These are phyloP conservation scores for Crenuchus spilurus DNA, from an alignment of 2,797 vertebrate genomes.

Conservation along the genomic window DNA sequence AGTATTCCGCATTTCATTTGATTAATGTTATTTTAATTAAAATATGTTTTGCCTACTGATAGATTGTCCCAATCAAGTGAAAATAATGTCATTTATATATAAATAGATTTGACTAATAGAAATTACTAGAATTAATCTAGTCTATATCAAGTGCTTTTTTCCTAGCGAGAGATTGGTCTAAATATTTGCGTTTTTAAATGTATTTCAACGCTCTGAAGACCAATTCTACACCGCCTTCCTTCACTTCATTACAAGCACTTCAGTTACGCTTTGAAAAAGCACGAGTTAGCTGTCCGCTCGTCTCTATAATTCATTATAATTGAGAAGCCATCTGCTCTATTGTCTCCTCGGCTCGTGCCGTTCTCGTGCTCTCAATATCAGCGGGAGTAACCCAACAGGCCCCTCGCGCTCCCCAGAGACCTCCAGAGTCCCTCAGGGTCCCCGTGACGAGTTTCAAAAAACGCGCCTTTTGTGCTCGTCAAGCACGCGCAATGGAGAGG, in stretches of 20 bases:
- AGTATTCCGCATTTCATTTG: too few species aligned
- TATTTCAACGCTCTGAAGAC: too few species aligned
- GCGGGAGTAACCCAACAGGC: slow-evolving; percentile 56
- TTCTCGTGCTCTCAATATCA: slow-evolving; percentile 77
- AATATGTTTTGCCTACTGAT: too few species aligned
- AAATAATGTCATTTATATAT: too few species aligned
- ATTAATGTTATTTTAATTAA: too few species aligned
- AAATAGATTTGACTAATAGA: too few species aligned
- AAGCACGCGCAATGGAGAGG: slow-evolving; percentile 15
- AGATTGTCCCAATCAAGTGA: too few species aligned
- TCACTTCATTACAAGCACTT: neutral
- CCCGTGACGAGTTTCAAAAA: slow-evolving; percentile 57
- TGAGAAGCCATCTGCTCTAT: slow-evolving; percentile 78
- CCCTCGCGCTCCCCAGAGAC: neutral
- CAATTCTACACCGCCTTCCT: neutral
- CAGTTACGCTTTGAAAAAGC: neutral
- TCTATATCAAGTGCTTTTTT: too few species aligned
- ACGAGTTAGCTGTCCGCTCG: slow-evolving; percentile 20
- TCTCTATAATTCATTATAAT: slow-evolving; percentile 65
- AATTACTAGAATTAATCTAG: too few species aligned
- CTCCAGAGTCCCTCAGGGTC: neutral
- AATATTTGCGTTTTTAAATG: too few species aligned
- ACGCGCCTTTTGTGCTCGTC: slow-evolving; percentile 49
- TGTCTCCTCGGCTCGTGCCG: slow-evolving; percentile 80
- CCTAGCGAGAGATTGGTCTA: too few species aligned